These are phyloP conservation scores for Philhelius pedissequus DNA, from an alignment of 2,888 invertebrate species.

Conservation along the genomic window DNA sequence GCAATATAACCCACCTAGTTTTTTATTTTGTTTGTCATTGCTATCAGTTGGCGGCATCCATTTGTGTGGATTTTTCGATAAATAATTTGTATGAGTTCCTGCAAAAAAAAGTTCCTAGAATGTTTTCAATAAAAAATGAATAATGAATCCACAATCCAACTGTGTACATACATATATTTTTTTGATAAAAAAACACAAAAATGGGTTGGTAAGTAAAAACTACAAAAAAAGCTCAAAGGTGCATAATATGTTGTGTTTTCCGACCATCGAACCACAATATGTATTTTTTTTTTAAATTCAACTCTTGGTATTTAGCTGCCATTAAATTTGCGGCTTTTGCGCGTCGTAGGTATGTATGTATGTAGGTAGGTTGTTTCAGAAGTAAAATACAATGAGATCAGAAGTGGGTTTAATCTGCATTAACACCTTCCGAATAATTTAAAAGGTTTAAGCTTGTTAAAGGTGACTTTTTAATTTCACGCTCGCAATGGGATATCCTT, in stretches of 20 bases:
- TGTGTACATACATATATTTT: background rate
- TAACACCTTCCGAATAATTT: conserved; percentile 17
- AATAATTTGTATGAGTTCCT: background rate
- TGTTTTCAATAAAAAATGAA: background rate
- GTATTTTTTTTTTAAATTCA: conserved; percentile 4
- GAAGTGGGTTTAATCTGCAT: conserved; percentile 3
- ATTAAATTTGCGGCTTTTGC: conserved; percentile 25
- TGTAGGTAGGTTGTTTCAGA: background rate
- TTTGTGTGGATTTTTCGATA: conserved; percentile 9
- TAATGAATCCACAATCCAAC: background rate
- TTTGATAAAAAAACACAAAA: conserved; percentile 10
- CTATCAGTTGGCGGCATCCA: background rate
- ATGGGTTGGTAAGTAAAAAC: too few relatives aligned
- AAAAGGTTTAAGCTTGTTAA: background rate
- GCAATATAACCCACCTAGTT: background rate
- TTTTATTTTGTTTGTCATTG: background rate
- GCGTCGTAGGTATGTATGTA: background rate
- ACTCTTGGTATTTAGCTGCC: background rate
- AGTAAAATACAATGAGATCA: background rate
- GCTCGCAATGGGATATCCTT: background rate
- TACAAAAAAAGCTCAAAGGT: background rate
- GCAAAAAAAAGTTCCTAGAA: background rate
- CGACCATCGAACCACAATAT: background rate
- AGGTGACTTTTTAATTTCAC: background rate
- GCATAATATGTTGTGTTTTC: background rate